Evolutionary conservation across 1,140 invertebrate genomes (phyloP).

Genomic region (Drosophila truncata): DNA sequence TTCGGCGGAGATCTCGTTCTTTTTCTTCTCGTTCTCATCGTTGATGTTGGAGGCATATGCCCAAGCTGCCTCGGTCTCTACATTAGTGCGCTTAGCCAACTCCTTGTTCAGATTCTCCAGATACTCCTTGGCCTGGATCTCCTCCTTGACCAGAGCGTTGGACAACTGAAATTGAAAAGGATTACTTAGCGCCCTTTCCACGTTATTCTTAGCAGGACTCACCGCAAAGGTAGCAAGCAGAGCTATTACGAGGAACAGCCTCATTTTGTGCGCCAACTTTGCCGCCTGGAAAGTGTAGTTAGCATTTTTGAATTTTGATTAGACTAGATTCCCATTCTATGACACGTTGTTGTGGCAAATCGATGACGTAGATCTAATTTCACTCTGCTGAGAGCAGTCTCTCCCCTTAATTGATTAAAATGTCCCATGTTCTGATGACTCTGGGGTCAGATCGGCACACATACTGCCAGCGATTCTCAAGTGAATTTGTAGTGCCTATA

Average conservation of each 20-base stretch:
- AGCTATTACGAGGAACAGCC: constrained; percentile 59
- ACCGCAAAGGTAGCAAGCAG: constrained; percentile 72
- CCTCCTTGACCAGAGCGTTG: constrained; percentile 85
- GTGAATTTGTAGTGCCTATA: constrained; percentile 4
- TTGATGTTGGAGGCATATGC: constrained; percentile 91
- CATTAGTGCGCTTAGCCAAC: constrained; percentile 87
- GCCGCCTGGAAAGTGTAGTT: constrained; percentile 45
- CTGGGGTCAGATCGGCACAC: constrained; percentile 47
- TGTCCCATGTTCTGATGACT: constrained; percentile 32
- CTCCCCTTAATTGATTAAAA: constrained; percentile 54
- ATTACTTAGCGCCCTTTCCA: background rate
- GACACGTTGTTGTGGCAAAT: constrained; percentile 20
- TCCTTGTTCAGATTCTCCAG: constrained; percentile 87
- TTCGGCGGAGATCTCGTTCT: constrained; percentile 85
- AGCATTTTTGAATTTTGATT: constrained; percentile 52
- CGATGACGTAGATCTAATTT: constrained; percentile 42
- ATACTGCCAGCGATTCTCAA: constrained; percentile 13
- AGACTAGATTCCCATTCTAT: constrained; percentile 14
- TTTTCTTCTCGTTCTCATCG: constrained; percentile 88
- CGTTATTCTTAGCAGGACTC: constrained; percentile 18
- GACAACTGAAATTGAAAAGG: constrained; percentile 34
- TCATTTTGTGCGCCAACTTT: constrained; percentile 60
- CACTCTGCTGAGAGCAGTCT: constrained; percentile 17
- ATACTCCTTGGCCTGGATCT: constrained; percentile 87
- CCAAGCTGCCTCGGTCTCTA: constrained; percentile 88